Evolutionary conservation across 2,797 vertebrate species (phyloP).

Genomic region (Vultur gryphus): DNA sequence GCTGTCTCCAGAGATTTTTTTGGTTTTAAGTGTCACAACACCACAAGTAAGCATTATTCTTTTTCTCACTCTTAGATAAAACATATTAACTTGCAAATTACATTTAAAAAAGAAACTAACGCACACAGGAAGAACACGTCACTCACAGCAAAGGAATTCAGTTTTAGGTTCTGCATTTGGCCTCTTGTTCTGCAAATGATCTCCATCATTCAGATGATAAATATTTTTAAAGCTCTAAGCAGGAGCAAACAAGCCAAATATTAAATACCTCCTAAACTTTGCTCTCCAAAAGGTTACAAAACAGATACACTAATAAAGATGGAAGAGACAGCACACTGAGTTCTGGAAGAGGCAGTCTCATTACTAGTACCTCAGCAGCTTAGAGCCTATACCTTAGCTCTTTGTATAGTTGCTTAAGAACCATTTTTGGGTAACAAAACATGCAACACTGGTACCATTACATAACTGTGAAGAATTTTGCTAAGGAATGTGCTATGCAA

Average conservation of each 20-base stretch:
- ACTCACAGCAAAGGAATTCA: neutral
- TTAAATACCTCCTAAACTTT: neutral
- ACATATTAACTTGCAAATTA: neutral
- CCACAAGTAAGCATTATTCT: neutral
- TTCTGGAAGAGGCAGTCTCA: neutral
- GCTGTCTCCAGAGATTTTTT: neutral
- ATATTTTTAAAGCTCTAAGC: neutral
- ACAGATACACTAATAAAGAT: neutral
- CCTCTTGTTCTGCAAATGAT: neutral
- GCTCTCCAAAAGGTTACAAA: neutral
- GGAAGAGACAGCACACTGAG: neutral
- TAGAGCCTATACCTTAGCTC: neutral
- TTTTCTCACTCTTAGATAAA: neutral
- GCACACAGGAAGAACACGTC: neutral
- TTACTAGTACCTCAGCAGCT: neutral
- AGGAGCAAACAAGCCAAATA: neutral
- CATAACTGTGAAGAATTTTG: neutral
- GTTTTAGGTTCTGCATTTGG: neutral
- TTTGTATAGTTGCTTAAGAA: neutral
- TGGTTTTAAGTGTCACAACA: neutral
- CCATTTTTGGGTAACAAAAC: neutral
- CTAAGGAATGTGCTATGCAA: neutral
- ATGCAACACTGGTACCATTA: neutral
- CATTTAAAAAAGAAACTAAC: neutral
- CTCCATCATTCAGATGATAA: neutral